Evolutionary conservation across 2,888 invertebrate genomes (phyloP).

Genomic region (Nymphalis polychloros): DNA sequence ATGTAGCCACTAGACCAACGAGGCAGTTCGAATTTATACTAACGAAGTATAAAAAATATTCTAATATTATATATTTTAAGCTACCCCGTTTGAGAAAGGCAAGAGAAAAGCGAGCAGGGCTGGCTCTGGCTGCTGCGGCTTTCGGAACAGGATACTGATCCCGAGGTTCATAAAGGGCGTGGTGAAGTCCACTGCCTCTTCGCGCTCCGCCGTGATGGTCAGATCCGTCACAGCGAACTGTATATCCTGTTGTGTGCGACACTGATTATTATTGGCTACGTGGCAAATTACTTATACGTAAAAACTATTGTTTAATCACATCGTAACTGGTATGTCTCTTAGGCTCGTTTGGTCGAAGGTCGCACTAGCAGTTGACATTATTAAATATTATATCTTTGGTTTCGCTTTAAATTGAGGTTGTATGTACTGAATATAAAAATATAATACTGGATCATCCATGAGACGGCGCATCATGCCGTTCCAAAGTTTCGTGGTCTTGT

Average conservation of each 20-base stretch:
- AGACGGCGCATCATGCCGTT: conserved; percentile 87
- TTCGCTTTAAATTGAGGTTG: no score
- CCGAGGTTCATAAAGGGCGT: conserved; percentile 98
- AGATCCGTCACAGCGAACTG: conserved; percentile 96
- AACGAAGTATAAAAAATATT: not conserved
- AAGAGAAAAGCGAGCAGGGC: conserved; percentile 94
- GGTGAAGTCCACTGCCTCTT: conserved; percentile 95
- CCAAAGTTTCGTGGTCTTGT: conserved; percentile 83
- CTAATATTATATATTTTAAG: conserved; percentile 12
- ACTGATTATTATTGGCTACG: no score
- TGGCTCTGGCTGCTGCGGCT: conserved; percentile 91
- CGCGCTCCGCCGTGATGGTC: conserved; percentile 93
- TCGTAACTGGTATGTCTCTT: no score
- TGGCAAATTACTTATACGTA: no score
- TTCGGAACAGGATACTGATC: conserved; percentile 93
- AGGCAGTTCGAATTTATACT: no score
- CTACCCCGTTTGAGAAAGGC: conserved; percentile 88
- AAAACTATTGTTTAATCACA: no score
- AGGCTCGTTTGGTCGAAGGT: no score
- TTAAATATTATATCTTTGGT: no score
- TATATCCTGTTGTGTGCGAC: conserved; percentile 81
- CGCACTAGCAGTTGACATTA: no score
- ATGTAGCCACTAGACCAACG: no score
- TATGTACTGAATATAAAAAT: not conserved
- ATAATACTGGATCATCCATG: conserved; percentile 80